These are phyloP conservation scores for Amblyjoppa proteus DNA, from an alignment of 2,888 invertebrate species.

Conservation along the genomic window DNA sequence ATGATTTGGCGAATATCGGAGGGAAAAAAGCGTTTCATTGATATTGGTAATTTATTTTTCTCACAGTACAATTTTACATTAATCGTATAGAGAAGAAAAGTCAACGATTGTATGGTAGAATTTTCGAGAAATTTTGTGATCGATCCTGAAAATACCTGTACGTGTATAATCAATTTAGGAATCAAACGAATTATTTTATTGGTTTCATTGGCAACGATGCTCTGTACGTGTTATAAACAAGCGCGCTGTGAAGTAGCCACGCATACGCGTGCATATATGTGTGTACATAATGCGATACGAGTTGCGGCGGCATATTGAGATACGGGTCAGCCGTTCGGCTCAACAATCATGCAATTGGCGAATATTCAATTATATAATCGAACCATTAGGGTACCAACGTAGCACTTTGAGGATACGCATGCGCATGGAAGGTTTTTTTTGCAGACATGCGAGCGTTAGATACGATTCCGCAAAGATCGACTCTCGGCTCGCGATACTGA, in stretches of 20 bases:
- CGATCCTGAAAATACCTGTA: no score
- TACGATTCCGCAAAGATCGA: conserved; percentile 2
- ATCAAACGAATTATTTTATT: conserved; percentile 72
- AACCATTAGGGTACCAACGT: conserved; percentile 74
- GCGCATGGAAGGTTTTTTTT: conserved; percentile 55
- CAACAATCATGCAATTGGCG: conserved; percentile 83
- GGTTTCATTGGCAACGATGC: conserved; percentile 70
- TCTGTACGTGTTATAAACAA: conserved; percentile 72
- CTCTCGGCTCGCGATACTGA: not conserved
- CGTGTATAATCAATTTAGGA: conserved; percentile 45
- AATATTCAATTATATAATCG: conserved; percentile 84
- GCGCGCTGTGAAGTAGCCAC: conserved; percentile 61
- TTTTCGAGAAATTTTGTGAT: no score
- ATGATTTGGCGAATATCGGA: no score
- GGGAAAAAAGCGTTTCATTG: no score
- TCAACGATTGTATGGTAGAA: no score
- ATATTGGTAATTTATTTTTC: no score
- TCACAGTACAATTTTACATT: no score
- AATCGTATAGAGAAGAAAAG: no score
- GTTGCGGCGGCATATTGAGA: conserved; percentile 66
- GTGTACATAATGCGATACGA: conserved; percentile 46
- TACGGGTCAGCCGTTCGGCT: conserved; percentile 81
- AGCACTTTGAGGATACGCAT: conserved; percentile 60
- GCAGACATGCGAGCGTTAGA: not conserved
- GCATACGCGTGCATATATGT: conserved; percentile 18